phyloP scores from a whole-genome alignment of 2,888 invertebrate genomes.

The Sceliomorpha sp. region DNA sequence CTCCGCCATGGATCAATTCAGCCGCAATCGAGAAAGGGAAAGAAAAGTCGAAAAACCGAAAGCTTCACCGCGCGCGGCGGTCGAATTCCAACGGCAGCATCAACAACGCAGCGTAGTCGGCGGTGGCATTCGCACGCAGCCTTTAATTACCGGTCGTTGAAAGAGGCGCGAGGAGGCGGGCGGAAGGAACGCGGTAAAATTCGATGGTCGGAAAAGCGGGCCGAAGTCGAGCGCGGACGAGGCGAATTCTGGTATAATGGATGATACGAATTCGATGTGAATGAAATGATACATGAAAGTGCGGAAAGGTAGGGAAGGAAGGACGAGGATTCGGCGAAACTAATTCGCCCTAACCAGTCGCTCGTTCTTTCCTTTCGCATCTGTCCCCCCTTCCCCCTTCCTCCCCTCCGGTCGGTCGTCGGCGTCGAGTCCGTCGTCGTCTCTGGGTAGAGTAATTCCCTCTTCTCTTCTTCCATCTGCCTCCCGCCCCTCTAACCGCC shows the following conservation, averaged over 20 bases:
- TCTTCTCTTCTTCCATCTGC: no score
- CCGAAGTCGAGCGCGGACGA: no score
- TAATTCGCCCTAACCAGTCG: slow-evolving; percentile 49
- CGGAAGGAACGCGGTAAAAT: slow-evolving; percentile 32
- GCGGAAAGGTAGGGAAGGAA: no score
- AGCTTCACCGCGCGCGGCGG: no score
- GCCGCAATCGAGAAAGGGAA: no score
- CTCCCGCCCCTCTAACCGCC: slow-evolving; percentile 18
- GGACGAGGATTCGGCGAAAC: slow-evolving; percentile 44
- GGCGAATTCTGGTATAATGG: slow-evolving; percentile 47
- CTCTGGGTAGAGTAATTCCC: slow-evolving; percentile 9
- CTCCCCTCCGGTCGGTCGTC: slow-evolving; percentile 23
- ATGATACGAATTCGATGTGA: slow-evolving; percentile 35
- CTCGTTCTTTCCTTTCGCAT: slow-evolving; percentile 12
- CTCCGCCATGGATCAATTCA: no score
- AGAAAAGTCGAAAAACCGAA: no score
- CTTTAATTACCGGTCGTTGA: slow-evolving; percentile 33
- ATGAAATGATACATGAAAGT: slow-evolving; percentile 49
- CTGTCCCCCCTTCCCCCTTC: slow-evolving; percentile 12
- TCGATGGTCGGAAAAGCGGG: slow-evolving; percentile 27
- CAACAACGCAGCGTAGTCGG: slow-evolving; percentile 21
- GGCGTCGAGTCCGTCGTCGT: neutral
- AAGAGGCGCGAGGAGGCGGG: slow-evolving; percentile 17
- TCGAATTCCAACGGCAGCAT: slow-evolving; percentile 7
- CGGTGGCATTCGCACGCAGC: slow-evolving; percentile 28